Base-by-base conservation (phyloP, 2,888 invertebrate genomes). In the Adela reaumurella region DNA sequence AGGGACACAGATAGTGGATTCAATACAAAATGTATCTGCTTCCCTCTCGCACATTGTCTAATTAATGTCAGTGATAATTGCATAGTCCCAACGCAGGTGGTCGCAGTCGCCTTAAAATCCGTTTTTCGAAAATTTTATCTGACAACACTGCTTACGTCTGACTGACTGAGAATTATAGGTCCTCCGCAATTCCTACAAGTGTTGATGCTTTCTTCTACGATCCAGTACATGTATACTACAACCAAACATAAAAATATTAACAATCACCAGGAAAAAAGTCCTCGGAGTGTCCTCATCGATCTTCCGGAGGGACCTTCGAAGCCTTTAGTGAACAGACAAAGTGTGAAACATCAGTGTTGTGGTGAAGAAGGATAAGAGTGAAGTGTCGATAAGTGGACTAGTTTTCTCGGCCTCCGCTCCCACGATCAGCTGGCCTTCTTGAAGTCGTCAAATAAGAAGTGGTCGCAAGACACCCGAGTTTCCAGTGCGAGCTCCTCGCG, bases 161-260 rank as follows among this genome's bases (percentile, higher is more conserved):
- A 24, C 35, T 11, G 35, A 35, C 35, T 35, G 3, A 14, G 14
- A 35, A 35, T 35, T n/a, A n/a, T 35, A 35, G 35, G 35, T 35
- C 16, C 11, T 19, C 17, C 43, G 19, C 10, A 43, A 43, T 17
- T 46, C 46, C 11, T 28, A 76, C 74, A 77, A 78, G 76, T 78
- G 78, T 78, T 78, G 78, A 78, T 78, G 78, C 78, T 78, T 77
- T 78, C 74, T 74, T 68, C 71, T 72, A 35, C 35, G 3, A 14
- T n/a, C n/a, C n/a, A n/a, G n/a, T n/a, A n/a, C n/a, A n/a, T n/a
- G n/a, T n/a, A n/a, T n/a, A 74, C 76, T 71, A 74, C 72, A 76
- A 74, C 70, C 70, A 76, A 77, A 77, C 74, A 74, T 65, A 71
- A 65, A 73, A 41, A 46, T 46, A 29, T 24, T 28, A 46, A 28